Evolutionary conservation across 2,888 invertebrate species (phyloP), one percentile per base, ranked within the genome.

Genomic region (Drosophila mayaguana): DNA sequence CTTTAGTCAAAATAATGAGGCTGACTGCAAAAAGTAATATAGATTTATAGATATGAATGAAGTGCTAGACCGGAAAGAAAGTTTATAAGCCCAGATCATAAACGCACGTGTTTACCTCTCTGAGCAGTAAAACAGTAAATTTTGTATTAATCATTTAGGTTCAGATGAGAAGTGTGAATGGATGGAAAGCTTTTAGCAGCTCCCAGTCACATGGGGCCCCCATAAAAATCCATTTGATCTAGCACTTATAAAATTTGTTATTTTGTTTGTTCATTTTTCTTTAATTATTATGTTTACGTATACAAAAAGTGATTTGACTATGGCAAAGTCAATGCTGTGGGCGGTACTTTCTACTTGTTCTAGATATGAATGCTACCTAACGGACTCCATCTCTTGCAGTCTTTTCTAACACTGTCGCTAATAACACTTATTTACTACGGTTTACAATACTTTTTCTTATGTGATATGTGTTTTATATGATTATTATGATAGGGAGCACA

Each of bases 331-430:
- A 61, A 67, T 55, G 34, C 36, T 43, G 18, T 20, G 48, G 42
- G 8, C 14, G 53, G 53, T 53, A 22, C 53, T 34, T 66, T 55
- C 25, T 64, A 45, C 38, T 36, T 18, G 46, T n/a, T 70, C 67
- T 72, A 50, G 32, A 14, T 50, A 20, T 48, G 18, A 32, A 63
- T 51, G 43, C 28, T 32, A 18, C 45, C 60, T 62, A 62, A 42
- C 42, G 57, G 43, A 43, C 43, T 46, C 51, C 68, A 78, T 56
- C 81, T 80, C 75, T 66, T 88, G 72, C 84, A 85, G 89, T 86
- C 85, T 85, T 88, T 68, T 83, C 83, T 81, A 80, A 75, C 78
- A 78, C 84, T 73, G 67, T 73, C 63, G 71, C 75, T 86, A 81
- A 77, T 68, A 70, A 55, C 25, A 45, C 51, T 72, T 66, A 66